Base-by-base conservation (phyloP, 1,140 invertebrate species). In the Drosophila micromelanica region DNA sequence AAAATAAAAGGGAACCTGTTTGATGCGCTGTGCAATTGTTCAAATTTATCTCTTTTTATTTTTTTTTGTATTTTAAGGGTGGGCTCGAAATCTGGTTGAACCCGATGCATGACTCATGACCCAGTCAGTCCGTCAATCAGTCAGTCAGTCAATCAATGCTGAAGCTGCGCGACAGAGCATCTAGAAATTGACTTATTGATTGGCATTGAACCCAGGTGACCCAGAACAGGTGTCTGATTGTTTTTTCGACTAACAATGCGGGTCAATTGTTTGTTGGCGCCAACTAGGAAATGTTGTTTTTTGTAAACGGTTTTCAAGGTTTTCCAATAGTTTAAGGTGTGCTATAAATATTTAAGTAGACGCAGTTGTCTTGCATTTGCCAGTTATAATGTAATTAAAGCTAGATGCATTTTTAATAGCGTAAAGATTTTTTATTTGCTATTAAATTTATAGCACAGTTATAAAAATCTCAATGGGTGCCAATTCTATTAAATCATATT, bases 1-100 rank as follows among this genome's bases (percentile, higher is more conserved):
- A 45, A 65, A 54, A 45, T 52, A 43, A 64, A 55, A 70, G 49
- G 61, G 70, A 78, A 79, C 71, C 75, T 74, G 75, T 77, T 77
- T 77, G 71, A 56, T 73, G 71, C 51, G 48, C 52, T 46, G 43
- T 52, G 63, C 70, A 73, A 73, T 73, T 68, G 63, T 73, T 68
- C 27, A 45, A 60, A 60, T 68, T 68, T 27, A 56, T n/a, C n/a
- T n/a, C n/a, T n/a, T n/a, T n/a, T n/a, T n/a, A n/a, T n/a, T n/a
- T n/a, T n/a, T n/a, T n/a, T 20, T 17, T 37, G 6, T 23, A 12
- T 60, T 32, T 37, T 40, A 59, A 73, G 46, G 70, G 70, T 62
- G 52, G 55, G 62, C 37, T 72, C 12, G 27, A 15, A 35, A 12
- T 61, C 23, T 65, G 20, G 64, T 46, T 43, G 55, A 52, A 38